phyloP scores from a whole-genome alignment of 2,888 invertebrate species.

The Microdon myrmicae region DNA sequence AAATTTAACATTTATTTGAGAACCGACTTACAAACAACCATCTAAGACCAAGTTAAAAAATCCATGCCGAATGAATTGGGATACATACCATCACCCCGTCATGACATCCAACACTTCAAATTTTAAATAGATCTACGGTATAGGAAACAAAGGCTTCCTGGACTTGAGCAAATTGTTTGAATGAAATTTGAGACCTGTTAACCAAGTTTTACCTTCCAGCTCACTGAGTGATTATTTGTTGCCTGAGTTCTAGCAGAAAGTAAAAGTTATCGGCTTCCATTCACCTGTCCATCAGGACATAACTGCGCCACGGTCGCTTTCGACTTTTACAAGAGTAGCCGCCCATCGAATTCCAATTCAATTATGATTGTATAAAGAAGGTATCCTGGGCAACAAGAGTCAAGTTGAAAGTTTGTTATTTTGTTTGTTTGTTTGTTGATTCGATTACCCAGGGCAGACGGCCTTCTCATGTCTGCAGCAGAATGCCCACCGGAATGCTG shows the following conservation, averaged over 20 bases:
- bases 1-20: too few relatives aligned
- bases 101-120: too few relatives aligned
- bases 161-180: too few relatives aligned
- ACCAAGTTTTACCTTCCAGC: too few relatives aligned
- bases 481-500: slow-evolving; percentile 6
- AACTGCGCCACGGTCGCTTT: slow-evolving; percentile 13
- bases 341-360: slow-evolving; percentile 41
- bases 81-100: too few relatives aligned
- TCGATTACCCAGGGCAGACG: slow-evolving; percentile 1
- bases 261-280: slow-evolving; percentile 54
- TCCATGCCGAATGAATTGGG: too few relatives aligned
- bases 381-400: slow-evolving; percentile 65
- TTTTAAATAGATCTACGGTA: too few relatives aligned
- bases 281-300: slow-evolving; percentile 39
- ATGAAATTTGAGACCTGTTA: too few relatives aligned
- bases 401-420: slow-evolving; percentile 64
- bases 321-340: not conserved
- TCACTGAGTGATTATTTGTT: slow-evolving; percentile 55
- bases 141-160: too few relatives aligned
- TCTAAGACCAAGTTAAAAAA: too few relatives aligned
- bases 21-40: too few relatives aligned
- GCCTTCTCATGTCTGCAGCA: slow-evolving; percentile 21
- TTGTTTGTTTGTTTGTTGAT: slow-evolving; percentile 45
- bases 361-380: slow-evolving; percentile 58
- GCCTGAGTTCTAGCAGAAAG: slow-evolving; percentile 64